These are phyloP conservation scores for Falco rusticolus DNA, from an alignment of 2,797 vertebrate genomes.

Conservation along the genomic window DNA sequence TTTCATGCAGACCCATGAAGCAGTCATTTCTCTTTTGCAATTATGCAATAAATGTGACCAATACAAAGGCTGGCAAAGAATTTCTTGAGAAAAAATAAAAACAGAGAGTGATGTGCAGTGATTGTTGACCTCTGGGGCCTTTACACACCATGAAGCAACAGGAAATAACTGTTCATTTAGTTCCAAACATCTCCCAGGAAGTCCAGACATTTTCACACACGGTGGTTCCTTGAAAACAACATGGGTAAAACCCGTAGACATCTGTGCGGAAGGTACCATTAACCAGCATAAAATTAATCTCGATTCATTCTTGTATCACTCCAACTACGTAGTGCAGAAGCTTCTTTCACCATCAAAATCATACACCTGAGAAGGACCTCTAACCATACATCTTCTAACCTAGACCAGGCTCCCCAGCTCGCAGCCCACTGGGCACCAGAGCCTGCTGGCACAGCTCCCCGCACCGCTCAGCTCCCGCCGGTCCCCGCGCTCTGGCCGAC, in stretches of 20 bases:
- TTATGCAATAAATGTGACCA: neutral
- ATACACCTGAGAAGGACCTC: too few species aligned
- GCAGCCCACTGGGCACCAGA: neutral
- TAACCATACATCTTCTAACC: neutral
- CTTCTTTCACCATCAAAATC: neutral
- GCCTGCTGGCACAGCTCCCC: neutral
- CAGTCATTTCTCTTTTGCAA: neutral
- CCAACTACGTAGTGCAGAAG: neutral
- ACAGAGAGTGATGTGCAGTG: neutral
- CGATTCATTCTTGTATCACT: neutral
- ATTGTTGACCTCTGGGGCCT: neutral
- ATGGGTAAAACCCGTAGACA: accelerated
- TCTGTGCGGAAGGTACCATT: neutral
- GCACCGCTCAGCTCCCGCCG: accelerated
- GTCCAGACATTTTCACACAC: neutral
- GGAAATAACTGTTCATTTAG: neutral
- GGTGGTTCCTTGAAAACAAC: neutral
- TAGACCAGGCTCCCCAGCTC: neutral
- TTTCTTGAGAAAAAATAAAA: neutral
- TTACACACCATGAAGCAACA: neutral
- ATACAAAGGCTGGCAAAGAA: neutral
- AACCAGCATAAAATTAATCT: neutral
- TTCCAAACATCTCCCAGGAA: neutral
- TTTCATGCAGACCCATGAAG: neutral
- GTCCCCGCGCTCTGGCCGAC: neutral